Conservation (phyloP, 2,797 vertebrate species). For the Helicolenus hilgendorfi region DNA sequence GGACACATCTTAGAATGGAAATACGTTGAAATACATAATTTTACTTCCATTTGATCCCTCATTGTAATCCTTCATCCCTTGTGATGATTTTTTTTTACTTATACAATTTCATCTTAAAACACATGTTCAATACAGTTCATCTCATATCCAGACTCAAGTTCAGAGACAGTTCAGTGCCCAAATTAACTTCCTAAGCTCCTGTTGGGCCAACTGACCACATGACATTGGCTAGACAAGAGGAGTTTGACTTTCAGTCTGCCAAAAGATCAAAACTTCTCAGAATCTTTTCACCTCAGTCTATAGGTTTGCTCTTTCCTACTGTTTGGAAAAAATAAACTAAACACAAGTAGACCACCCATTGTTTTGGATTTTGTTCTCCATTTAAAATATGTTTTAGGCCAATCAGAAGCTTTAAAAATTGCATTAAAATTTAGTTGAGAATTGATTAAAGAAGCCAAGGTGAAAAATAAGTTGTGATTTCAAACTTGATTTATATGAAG, state of each 20-base stretch:
- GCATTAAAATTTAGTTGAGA: not conserved
- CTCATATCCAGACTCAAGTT: not conserved
- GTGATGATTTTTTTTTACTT: not conserved
- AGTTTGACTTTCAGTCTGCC: not conserved
- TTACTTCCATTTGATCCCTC: not conserved
- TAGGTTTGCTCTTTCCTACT: not conserved
- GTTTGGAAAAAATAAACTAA: not conserved
- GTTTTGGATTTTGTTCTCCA: not conserved
- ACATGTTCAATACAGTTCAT: not conserved
- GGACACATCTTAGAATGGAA: not conserved
- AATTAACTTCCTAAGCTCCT: conserved; percentile 10
- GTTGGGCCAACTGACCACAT: not conserved
- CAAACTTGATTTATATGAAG: not conserved
- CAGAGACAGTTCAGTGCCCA: conserved; percentile 1
- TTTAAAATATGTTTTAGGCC: not conserved
- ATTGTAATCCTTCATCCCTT: not conserved
- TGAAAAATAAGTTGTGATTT: not conserved
- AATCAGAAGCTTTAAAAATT: not conserved
- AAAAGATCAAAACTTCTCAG: not conserved
- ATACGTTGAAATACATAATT: not conserved
- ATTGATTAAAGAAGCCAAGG: not conserved
- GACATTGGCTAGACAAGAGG: not conserved
- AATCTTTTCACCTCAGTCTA: not conserved
- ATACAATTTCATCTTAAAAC: not conserved
- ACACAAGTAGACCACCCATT: not conserved